Evolutionary conservation across 1,140 invertebrate genomes (phyloP), one percentile per base, ranked within the genome.

Genomic region (Eulimnadia texana): DNA sequence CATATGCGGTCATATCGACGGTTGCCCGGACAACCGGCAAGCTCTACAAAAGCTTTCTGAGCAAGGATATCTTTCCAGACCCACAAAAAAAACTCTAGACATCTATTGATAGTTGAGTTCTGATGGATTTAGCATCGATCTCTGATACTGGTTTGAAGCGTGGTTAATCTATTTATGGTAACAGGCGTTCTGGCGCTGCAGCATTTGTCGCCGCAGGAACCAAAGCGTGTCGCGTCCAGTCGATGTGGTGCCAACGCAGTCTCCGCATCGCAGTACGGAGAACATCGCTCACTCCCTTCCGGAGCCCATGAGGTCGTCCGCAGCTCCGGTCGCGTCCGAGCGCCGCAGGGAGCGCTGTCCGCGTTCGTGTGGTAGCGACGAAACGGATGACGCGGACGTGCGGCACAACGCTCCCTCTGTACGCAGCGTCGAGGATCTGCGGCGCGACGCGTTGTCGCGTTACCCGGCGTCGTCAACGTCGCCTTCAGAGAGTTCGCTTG

Each of bases 171-270:
- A 9, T 42, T 42, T 42, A 42, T 42, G 6, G 6, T 42, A 60
- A 6, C 74, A 86, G 84, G 82, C 78, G 64, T 82, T 79, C 64
- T 88, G 85, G 85, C 76, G 84, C 50, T 88, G 86, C 71, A 86
- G 84, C 62, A 84, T 88, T 2, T 88, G 86, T 68, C 80, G 84
- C 22, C 80, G 86, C 64, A 88, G 88, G 73, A 61, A 61, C 24
- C 60, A 61, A 16, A 33, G 53, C 28, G 50, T 28, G 24, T 19
- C 51, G 25, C n/a, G 29, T 24, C 29, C 55, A 19, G 29, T 57
- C 20, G 33, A 57, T 20, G n/a, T 27, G 22, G 3, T 16, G 16
- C 16, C 55, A 2, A 19, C 27, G 3, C 2, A 10, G 28, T 6
- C 24, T 54, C 55, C 22, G 25, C 55, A 33, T 10, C 33, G 55